These are phyloP conservation scores for Scleropages formosus DNA, from an alignment of 2,797 vertebrate species.

Conservation along the genomic window DNA sequence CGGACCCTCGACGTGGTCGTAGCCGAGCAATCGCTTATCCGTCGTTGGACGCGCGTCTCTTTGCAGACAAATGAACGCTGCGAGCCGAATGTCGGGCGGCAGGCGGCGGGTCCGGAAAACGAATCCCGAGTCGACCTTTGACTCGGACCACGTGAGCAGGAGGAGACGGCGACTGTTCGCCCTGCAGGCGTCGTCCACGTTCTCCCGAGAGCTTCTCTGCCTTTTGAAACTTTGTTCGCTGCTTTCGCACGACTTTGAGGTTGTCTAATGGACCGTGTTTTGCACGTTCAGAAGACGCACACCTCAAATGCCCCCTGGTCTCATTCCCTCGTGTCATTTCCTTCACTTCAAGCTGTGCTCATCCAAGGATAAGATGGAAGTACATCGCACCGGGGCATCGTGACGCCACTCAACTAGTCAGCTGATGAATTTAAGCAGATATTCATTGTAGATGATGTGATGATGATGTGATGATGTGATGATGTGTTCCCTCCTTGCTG, in stretches of 20 bases:
- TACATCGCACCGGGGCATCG: conserved; percentile 49
- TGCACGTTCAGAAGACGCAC: not conserved
- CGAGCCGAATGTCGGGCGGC: conserved; percentile 31
- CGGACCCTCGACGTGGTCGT: no score
- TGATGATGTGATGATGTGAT: no score
- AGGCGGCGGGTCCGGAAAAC: conserved; percentile 52
- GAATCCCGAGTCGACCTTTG: conserved; percentile 56
- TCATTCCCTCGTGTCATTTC: conserved; percentile 40
- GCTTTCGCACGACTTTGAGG: conserved; percentile 13
- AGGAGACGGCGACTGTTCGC: conserved; percentile 36
- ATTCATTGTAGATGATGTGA: no score
- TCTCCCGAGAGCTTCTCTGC: conserved; percentile 2
- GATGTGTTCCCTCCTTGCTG: not conserved
- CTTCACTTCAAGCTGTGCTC: conserved; percentile 34
- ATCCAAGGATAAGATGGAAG: conserved; percentile 26
- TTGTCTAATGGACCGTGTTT: conserved; percentile 10
- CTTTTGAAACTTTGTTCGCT: conserved; percentile 28
- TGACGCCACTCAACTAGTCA: no score
- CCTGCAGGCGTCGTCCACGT: conserved; percentile 49
- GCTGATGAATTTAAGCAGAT: no score
- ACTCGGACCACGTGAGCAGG: conserved; percentile 38
- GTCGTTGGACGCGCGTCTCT: conserved; percentile 30
- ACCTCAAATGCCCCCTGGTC: conserved; percentile 27
- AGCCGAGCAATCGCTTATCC: not conserved
- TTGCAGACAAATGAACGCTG: conserved; percentile 42